Evolutionary conservation across 1,140 invertebrate genomes (phyloP), one percentile per base, ranked within the genome.

Genomic region (Camponotus floridanus): DNA sequence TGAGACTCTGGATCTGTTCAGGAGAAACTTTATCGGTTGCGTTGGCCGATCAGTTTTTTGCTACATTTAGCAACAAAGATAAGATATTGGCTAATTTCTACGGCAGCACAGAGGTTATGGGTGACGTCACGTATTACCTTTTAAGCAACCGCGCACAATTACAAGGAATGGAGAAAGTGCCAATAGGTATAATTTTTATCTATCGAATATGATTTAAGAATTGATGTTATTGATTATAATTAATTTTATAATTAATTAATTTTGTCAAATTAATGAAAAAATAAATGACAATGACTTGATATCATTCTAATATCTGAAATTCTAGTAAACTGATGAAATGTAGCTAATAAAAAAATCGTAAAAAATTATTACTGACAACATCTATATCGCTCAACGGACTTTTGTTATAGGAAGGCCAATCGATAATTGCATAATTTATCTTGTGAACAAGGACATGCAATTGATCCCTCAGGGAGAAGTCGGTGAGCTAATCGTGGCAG

Each of bases 31-130:
- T 98, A 0, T 94, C 96, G 1, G 95, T 96, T 8, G 93, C 96
- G 0, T 91, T 98, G 18, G 97, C 97, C 0, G 92, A 96, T 51
- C 96, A 97, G 88, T 98, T 98, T 94, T 98, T 97, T 92, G 92
- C 95, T 33, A 96, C 96, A 83, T 98, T 98, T 83, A 91, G 94
- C 5, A 93, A 95, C 74, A 94, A 95, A 3, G 93, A 95, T 0
- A 96, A 97, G 81, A 95, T 95, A 18, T 92, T 98, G 9, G 97
- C 97, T 67, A 99, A 99, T 92, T 98, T 98, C 92, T 99, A 98
- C 90, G 98, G 98, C 0, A 98, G 98, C 86, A 98, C 98, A 0
- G 98, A 99, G 94, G 96, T 98, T 13, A 97, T 98, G 97, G 97
- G 97, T 0, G 97, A 98, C 91, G 97, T 98, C 4, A 97, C 97